These are phyloP conservation scores for Eonycteris spelaea DNA, from an alignment of 2,113 vertebrate species.

Conservation along the genomic window DNA sequence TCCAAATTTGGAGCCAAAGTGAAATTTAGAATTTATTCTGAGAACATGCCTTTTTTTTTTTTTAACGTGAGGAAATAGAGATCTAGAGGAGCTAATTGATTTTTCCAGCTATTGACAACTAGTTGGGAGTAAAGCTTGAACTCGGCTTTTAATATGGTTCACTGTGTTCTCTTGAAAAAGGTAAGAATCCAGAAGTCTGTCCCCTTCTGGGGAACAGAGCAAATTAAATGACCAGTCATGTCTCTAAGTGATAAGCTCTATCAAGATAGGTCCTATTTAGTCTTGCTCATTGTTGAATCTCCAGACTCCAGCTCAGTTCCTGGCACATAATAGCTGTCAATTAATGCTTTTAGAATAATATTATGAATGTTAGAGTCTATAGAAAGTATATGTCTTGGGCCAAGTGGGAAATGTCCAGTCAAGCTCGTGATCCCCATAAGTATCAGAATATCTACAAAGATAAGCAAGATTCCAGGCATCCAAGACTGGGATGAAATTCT, in stretches of 20 bases:
- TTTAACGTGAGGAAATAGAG: not conserved
- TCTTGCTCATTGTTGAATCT: not conserved
- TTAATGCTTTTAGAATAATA: not conserved
- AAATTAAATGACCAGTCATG: not conserved
- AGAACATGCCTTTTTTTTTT: not conserved
- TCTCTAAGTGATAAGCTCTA: not conserved
- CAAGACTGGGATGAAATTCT: slow-evolving; percentile 55
- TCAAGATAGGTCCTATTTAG: not conserved
- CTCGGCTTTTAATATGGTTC: not conserved
- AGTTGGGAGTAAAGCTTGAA: not conserved
- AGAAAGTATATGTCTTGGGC: not conserved
- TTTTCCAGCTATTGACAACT: not conserved
- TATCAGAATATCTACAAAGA: not conserved
- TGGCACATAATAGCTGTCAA: not conserved
- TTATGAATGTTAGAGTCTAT: not conserved
- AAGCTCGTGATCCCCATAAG: not conserved
- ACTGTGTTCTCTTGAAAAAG: slow-evolving; percentile 20
- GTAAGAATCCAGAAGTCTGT: not conserved
- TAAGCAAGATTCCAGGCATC: not conserved
- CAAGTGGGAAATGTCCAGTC: not conserved
- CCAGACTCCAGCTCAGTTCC: not conserved
- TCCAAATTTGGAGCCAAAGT: not conserved
- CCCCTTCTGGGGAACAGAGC: not conserved
- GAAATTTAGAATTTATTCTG: not conserved
- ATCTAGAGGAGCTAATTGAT: not conserved